phyloP scores from a whole-genome alignment of 2,888 invertebrate genomes.

The Scaptomyza caliginosa region DNA sequence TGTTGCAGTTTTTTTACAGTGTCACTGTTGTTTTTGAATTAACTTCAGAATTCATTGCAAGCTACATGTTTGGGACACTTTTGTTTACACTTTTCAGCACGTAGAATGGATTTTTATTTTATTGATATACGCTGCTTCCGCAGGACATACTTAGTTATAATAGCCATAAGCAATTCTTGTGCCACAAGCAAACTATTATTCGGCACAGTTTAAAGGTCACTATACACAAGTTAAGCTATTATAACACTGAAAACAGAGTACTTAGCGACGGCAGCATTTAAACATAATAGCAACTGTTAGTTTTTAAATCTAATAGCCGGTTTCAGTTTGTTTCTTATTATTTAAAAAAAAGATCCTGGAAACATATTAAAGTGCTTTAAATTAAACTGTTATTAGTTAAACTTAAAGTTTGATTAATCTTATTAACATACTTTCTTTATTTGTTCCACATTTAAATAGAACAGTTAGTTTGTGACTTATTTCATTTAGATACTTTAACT shows the following conservation, averaged over 20 bases:
- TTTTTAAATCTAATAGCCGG: constrained; percentile 23
- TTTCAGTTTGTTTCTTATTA: constrained; percentile 42
- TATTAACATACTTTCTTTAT: neutral
- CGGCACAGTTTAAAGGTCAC: neutral
- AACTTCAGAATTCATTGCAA: constrained; percentile 47
- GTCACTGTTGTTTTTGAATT: neutral
- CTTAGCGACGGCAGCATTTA: neutral
- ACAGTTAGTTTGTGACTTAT: neutral
- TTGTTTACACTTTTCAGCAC: constrained; percentile 14
- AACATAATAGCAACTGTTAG: constrained; percentile 9
- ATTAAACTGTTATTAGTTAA: neutral
- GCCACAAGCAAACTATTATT: neutral
- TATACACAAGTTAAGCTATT: neutral
- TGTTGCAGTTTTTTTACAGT: constrained; percentile 7
- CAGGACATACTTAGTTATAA: neutral
- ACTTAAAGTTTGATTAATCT: neutral
- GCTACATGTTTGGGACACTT: constrained; percentile 59
- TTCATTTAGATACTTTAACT: neutral
- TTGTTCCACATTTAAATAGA: neutral
- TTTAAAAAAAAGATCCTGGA: constrained; percentile 1
- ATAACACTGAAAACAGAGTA: neutral
- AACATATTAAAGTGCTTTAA: neutral
- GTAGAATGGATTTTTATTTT: constrained; percentile 15
- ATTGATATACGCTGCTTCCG: constrained; percentile 1
- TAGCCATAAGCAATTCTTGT: neutral